These are phyloP conservation scores for Lates calcarifer DNA, from an alignment of 2,113 vertebrate species.

Conservation along the genomic window DNA sequence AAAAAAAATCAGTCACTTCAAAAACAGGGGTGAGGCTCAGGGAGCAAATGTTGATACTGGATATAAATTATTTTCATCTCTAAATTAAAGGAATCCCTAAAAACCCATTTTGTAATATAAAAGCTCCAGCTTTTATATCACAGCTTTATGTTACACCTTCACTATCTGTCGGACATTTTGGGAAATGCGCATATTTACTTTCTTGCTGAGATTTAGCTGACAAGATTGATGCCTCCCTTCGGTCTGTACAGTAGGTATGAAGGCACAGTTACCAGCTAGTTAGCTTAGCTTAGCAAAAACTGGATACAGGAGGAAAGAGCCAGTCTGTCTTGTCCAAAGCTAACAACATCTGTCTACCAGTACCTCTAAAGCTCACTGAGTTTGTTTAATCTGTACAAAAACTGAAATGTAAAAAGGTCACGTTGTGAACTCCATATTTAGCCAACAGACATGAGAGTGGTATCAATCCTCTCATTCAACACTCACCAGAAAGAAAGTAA, in stretches of 20 bases:
- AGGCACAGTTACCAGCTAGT: background rate
- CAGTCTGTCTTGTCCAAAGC: background rate
- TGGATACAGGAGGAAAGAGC: background rate
- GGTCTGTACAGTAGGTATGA: background rate
- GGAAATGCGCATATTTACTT: background rate
- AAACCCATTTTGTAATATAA: background rate
- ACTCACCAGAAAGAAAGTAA: background rate
- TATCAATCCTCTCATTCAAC: background rate
- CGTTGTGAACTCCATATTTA: background rate
- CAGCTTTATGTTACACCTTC: too few species aligned
- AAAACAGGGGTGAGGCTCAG: background rate
- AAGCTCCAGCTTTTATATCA: too few species aligned
- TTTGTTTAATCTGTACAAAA: background rate
- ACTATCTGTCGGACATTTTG: background rate
- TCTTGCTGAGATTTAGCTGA: background rate
- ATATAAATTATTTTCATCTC: background rate
- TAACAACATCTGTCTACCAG: background rate
- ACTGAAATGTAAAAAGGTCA: background rate
- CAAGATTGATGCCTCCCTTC: background rate
- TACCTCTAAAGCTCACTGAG: background rate
- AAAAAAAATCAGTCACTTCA: conserved; percentile 12
- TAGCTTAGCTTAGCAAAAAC: conserved; percentile 1
- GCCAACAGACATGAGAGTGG: background rate
- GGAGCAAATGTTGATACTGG: background rate
- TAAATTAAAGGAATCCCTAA: conserved; percentile 1